These are phyloP conservation scores for Nemapogon koenigi DNA, from an alignment of 2,888 invertebrate genomes.

Conservation along the genomic window DNA sequence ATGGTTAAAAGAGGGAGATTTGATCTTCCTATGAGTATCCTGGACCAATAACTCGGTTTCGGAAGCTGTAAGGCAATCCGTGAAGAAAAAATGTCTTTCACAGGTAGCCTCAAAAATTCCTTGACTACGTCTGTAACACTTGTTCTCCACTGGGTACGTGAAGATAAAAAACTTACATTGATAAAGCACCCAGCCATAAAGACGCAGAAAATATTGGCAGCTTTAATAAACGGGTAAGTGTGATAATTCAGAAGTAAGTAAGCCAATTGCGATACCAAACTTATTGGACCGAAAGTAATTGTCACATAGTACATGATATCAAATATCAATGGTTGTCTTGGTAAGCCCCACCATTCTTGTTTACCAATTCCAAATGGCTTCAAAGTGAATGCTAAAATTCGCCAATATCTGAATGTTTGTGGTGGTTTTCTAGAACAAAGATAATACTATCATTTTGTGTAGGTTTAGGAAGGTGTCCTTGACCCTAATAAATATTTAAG, in stretches of 20 bases:
- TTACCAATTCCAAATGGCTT: not conserved
- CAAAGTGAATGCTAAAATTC: not conserved
- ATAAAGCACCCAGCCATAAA: not conserved
- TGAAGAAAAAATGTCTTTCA: no score
- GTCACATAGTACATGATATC: not conserved
- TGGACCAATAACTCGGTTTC: no score
- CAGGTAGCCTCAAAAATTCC: no score
- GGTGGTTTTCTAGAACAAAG: not conserved
- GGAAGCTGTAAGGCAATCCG: no score
- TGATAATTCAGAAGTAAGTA: not conserved
- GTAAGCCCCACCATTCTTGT: constrained; percentile 3
- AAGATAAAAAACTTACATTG: not conserved
- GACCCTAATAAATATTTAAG: no score
- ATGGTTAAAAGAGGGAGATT: no score
- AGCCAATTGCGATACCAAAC: not conserved
- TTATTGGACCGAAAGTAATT: constrained; percentile 2
- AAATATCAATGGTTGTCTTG: not conserved
- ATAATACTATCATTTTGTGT: no score
- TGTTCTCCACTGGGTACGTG: not conserved
- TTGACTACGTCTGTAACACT: no score
- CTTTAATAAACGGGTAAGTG: not conserved
- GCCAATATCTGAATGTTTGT: not conserved
- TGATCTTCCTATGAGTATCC: no score
- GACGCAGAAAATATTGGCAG: constrained; percentile 1
- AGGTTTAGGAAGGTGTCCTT: no score